phyloP scores from a whole-genome alignment of 2,797 vertebrate genomes.

The Microctenopoma stevenorrisi region DNA sequence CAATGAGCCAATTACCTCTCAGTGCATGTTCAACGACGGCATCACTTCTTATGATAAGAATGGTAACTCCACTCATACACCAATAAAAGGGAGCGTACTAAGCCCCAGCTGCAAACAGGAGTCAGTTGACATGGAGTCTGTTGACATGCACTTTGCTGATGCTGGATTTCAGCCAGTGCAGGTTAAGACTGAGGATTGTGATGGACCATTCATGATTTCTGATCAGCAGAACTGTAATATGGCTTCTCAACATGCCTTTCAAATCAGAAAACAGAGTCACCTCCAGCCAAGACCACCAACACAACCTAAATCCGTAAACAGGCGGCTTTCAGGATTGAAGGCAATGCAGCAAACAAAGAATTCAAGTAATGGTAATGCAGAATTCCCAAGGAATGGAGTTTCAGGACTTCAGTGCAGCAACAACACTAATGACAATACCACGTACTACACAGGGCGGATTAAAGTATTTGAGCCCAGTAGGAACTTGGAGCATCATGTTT shows the following conservation, averaged over 20 bases:
- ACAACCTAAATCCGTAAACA: constrained; percentile 74
- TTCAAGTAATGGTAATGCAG: constrained; percentile 65
- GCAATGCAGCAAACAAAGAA: constrained; percentile 79
- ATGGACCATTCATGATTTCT: constrained; percentile 70
- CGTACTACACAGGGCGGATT: constrained; percentile 91
- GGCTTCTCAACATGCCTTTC: constrained; percentile 77
- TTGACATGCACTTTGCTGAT: constrained; percentile 73
- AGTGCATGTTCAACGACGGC: constrained; percentile 71
- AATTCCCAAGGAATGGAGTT: constrained; percentile 59
- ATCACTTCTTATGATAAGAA: constrained; percentile 63
- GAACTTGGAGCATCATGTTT: constrained; percentile 64
- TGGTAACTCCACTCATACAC: constrained; percentile 67
- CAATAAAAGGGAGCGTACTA: constrained; percentile 13
- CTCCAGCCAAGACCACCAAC: constrained; percentile 86
- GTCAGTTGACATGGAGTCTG: constrained; percentile 23
- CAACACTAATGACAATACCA: constrained; percentile 59
- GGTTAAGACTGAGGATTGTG: constrained; percentile 55
- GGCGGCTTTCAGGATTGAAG: constrained; percentile 74
- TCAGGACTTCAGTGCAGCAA: constrained; percentile 14
- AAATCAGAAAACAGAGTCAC: constrained; percentile 62
- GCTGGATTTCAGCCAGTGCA: constrained; percentile 60
- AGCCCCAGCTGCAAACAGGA: constrained; percentile 70
- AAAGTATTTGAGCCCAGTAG: constrained; percentile 87
- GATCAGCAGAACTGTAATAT: constrained; percentile 77
- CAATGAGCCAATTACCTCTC: constrained; percentile 69